A percentile compares a stretch with the other conserved stretches of the same genome.
phyloP scores from a whole-genome alignment of 2,113 vertebrate species.

The Entelurus aequoreus region DNA sequence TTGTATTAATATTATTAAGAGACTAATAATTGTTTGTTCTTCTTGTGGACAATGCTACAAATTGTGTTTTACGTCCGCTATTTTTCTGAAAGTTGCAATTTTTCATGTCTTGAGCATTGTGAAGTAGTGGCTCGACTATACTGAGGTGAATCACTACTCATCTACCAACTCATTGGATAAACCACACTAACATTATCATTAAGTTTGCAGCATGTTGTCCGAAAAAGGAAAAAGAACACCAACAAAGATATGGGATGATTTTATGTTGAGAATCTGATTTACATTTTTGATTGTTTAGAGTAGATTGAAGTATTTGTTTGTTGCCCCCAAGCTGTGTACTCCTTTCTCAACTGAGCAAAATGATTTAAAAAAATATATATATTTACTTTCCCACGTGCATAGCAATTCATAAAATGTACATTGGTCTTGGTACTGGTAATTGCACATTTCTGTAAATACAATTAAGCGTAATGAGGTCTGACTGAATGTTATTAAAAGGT shows the following conservation, averaged over 20 bases:
- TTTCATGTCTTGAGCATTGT: too few species aligned
- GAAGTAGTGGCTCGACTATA: background rate
- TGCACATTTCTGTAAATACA: constrained; percentile 68
- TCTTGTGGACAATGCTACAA: too few species aligned
- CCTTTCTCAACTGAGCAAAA: constrained; percentile 16
- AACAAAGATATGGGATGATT: background rate
- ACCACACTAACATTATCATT: background rate
- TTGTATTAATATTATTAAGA: too few species aligned
- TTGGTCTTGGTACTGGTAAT: constrained; percentile 48
- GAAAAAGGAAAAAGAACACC: background rate
- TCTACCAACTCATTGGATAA: background rate
- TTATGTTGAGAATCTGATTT: background rate
- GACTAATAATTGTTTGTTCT: too few species aligned
- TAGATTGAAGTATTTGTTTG: background rate
- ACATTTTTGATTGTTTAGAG: background rate
- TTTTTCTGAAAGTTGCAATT: too few species aligned
- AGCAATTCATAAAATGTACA: constrained; percentile 29
- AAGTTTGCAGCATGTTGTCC: constrained; percentile 9
- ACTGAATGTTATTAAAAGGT: constrained; percentile 66
- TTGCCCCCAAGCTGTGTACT: constrained; percentile 15
- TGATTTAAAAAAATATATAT: background rate
- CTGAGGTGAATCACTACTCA: background rate
- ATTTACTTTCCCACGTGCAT: constrained; percentile 1
- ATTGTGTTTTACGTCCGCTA: too few species aligned
- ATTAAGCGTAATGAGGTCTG: constrained; percentile 35